Evolutionary conservation across 2,113 vertebrate species (phyloP).

Genomic region (Cariama cristata): DNA sequence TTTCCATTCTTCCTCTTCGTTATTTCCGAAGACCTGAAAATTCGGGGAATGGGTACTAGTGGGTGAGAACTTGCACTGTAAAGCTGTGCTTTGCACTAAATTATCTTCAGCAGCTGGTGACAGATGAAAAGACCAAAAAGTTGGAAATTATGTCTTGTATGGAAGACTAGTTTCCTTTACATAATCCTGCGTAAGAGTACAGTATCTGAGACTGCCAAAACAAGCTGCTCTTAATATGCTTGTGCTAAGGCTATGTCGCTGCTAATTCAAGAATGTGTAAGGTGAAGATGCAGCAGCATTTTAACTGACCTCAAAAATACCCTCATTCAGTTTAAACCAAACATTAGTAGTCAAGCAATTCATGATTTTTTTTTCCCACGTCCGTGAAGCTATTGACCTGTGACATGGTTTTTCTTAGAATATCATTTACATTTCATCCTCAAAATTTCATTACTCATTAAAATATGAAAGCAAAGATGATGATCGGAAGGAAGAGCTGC

Average conservation of each 20-base stretch:
- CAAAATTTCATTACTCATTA: conserved; percentile 59
- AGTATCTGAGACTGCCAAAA: neutral
- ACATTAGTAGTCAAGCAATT: conserved; percentile 51
- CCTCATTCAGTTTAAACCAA: conserved; percentile 32
- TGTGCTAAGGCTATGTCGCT: neutral
- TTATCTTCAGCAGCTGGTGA: neutral
- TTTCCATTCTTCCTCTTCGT: neutral
- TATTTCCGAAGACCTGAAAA: neutral
- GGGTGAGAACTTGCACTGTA: neutral
- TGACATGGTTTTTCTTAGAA: conserved; percentile 59
- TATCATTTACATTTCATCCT: conserved; percentile 60
- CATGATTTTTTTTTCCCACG: conserved; percentile 30
- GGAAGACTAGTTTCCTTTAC: neutral
- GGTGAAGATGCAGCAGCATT: neutral
- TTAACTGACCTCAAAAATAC: neutral
- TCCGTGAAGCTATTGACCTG: conserved; percentile 54
- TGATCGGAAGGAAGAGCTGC: neutral
- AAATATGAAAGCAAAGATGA: conserved; percentile 44
- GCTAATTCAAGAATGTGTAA: neutral
- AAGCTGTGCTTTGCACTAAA: neutral
- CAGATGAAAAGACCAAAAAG: neutral
- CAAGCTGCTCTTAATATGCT: neutral
- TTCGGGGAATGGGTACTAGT: neutral
- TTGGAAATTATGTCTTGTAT: neutral
- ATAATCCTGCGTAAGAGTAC: neutral